Evolutionary conservation across 37 sponge, comb jelly and placozoan genomes (phyloP).

Genomic region (Chondrosia reniformis): DNA sequence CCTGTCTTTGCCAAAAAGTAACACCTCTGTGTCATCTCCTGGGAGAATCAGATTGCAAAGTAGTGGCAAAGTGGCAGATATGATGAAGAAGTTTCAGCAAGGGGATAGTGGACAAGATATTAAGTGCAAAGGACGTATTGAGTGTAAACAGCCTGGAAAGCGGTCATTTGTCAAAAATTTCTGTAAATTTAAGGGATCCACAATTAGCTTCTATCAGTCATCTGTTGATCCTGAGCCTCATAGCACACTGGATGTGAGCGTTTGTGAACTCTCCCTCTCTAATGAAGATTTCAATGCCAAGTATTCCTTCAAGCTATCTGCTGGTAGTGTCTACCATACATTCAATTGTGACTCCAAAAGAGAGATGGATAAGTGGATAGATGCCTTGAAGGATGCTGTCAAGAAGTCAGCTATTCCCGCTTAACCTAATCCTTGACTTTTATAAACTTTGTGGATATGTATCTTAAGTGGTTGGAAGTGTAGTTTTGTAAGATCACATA

Average conservation of each 20-base stretch:
- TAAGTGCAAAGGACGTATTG: constrained; percentile 15
- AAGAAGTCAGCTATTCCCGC: neutral
- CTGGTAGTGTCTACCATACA: neutral
- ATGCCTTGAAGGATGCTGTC: neutral
- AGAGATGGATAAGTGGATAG: constrained; percentile 10
- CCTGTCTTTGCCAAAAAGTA: neutral
- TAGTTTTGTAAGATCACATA: too few species aligned
- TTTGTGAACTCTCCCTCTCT: neutral
- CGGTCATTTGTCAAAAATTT: neutral
- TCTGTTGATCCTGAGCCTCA: neutral
- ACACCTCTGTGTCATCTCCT: neutral
- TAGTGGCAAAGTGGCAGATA: constrained; percentile 9
- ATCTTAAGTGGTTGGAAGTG: too few species aligned
- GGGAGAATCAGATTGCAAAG: neutral
- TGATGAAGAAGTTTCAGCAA: constrained; percentile 25
- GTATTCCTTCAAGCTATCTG: constrained; percentile 9
- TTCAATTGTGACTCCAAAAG: constrained; percentile 7
- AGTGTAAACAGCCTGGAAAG: constrained; percentile 4
- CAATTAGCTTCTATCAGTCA: neutral
- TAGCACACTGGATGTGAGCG: neutral
- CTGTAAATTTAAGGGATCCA: constrained; percentile 1
- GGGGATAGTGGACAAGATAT: neutral
- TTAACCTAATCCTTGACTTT: neutral
- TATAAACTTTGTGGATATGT: too few species aligned
- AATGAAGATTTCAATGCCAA: constrained; percentile 20